Evolutionary conservation across 2,797 vertebrate genomes (phyloP).

Genomic region (Adrianichthys oophorus): DNA sequence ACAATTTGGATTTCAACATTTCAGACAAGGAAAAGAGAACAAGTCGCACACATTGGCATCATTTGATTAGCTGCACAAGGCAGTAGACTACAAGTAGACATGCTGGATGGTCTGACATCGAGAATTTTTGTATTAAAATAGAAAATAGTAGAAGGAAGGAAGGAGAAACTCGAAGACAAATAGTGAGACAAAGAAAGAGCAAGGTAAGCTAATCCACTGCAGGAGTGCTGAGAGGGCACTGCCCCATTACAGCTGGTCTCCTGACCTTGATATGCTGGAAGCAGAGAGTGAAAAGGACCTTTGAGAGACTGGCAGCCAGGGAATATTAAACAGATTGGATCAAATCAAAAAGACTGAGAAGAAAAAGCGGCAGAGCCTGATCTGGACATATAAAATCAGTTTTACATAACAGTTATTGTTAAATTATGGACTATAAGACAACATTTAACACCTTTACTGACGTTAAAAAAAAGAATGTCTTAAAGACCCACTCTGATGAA

Average conservation of each 20-base stretch:
- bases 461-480: too few species aligned
- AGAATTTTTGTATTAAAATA: slow-evolving; percentile 8
- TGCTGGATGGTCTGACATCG: slow-evolving; percentile 6
- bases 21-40: too few species aligned
- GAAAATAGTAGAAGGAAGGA: slow-evolving; percentile 36
- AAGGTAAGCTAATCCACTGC: slow-evolving; percentile 55
- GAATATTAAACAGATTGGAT: slow-evolving; percentile 36
- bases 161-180: slow-evolving; percentile 34
- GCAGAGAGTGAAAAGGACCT: slow-evolving; percentile 17
- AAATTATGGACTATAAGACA: background rate
- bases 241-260: slow-evolving; percentile 41
- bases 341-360: slow-evolving; percentile 34
- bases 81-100: background rate
- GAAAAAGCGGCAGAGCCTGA: slow-evolving; percentile 31
- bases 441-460: background rate
- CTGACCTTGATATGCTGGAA: slow-evolving; percentile 60
- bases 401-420: slow-evolving; percentile 9
- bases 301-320: slow-evolving; percentile 19
- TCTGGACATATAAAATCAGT: slow-evolving; percentile 21
- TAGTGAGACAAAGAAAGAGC: slow-evolving; percentile 51
- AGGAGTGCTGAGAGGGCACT: slow-evolving; percentile 58
- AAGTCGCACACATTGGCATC: too few species aligned
- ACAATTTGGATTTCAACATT: too few species aligned
- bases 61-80: too few species aligned
- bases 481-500: too few species aligned